These are phyloP conservation scores for pig (Sus scrofa) DNA, from an alignment of 2,113 vertebrate species.

Conservation along the genomic window DNA sequence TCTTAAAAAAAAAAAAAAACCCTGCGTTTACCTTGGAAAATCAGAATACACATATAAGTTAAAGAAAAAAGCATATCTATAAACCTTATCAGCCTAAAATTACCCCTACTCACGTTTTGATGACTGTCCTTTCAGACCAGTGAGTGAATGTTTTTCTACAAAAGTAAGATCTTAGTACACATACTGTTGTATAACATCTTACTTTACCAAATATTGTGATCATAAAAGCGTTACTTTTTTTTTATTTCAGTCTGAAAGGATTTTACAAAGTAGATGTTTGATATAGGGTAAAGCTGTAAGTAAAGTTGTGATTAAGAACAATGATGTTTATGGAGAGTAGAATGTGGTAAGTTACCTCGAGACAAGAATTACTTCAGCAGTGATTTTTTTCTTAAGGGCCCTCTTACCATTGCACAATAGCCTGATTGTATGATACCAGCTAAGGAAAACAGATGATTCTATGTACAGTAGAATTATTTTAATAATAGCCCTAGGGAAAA, in stretches of 20 bases:
- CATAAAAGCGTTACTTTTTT: constrained; percentile 50
- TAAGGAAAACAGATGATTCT: constrained; percentile 46
- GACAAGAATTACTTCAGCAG: constrained; percentile 59
- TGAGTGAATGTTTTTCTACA: background rate
- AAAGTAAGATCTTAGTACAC: constrained; percentile 13
- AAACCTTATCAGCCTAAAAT: background rate
- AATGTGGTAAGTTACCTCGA: constrained; percentile 55
- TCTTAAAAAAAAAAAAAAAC: background rate
- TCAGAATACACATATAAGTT: constrained; percentile 2
- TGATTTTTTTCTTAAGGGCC: constrained; percentile 52
- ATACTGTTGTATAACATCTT: background rate
- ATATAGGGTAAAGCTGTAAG: background rate
- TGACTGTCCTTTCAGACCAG: background rate
- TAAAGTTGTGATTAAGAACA: constrained; percentile 54
- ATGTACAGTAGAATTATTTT: constrained; percentile 52
- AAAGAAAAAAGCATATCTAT: background rate
- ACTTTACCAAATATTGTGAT: background rate
- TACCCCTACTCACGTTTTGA: background rate
- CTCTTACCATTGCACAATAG: constrained; percentile 56
- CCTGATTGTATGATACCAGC: constrained; percentile 49
- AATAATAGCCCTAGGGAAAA: constrained; percentile 33
- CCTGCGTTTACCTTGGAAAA: background rate
- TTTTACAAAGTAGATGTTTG: constrained; percentile 50
- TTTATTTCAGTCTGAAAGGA: constrained; percentile 39
- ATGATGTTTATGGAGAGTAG: constrained; percentile 49